These are phyloP conservation scores for Hylia prasina DNA, from an alignment of 2,113 vertebrate genomes.

Conservation along the genomic window DNA sequence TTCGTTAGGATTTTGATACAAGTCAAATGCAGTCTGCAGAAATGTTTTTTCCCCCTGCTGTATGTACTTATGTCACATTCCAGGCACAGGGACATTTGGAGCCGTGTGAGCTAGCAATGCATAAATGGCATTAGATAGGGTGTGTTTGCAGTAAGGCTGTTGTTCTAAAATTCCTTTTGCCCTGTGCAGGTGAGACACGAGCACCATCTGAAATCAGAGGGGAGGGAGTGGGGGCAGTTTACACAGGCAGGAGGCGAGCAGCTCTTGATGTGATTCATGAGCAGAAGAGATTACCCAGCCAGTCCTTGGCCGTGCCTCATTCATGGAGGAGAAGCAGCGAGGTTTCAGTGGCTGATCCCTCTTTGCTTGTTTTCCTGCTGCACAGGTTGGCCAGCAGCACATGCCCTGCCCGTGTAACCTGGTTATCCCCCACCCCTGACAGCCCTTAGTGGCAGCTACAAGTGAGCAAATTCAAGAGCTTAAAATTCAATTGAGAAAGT, in stretches of 20 bases:
- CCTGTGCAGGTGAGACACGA: neutral
- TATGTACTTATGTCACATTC: neutral
- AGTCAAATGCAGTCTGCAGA: slow-evolving; percentile 31
- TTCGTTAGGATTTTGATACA: slow-evolving; percentile 27
- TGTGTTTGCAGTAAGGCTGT: neutral
- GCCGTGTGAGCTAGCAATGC: neutral
- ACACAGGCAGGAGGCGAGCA: neutral
- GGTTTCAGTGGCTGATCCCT: neutral
- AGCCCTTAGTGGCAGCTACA: neutral
- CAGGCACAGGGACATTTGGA: neutral
- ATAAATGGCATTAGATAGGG: neutral
- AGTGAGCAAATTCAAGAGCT: neutral
- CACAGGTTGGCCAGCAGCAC: neutral
- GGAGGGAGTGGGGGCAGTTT: neutral
- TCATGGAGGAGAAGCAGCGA: neutral
- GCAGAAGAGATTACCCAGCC: neutral
- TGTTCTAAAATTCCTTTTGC: neutral
- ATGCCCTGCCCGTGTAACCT: neutral
- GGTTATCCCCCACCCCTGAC: neutral
- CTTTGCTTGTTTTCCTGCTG: neutral
- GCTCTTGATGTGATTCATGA: neutral
- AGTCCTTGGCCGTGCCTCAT: neutral
- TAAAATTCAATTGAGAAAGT: neutral
- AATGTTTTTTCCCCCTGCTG: neutral
- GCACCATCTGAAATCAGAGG: neutral